Evolutionary conservation across 2,888 invertebrate species (phyloP).

Genomic region (Eupithecia dodoneata): DNA sequence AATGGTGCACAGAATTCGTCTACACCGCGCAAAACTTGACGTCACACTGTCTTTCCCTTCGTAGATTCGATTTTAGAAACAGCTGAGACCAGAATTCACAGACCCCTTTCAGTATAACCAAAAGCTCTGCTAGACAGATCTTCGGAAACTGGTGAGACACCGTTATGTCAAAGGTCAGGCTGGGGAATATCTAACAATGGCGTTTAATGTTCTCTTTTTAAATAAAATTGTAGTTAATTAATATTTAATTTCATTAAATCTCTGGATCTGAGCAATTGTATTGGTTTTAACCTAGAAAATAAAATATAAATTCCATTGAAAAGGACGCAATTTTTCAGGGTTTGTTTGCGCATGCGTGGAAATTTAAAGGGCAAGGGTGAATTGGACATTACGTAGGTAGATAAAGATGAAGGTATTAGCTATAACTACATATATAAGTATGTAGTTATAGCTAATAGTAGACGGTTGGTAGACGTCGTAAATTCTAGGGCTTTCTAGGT

Average conservation of each 20-base stretch:
- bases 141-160: background rate
- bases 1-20: background rate
- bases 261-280: background rate
- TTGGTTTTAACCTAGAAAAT: background rate
- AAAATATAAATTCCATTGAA: background rate
- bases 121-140: background rate
- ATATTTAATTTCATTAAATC: background rate
- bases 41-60: conserved; percentile 14
- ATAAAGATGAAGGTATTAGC: background rate
- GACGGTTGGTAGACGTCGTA: conserved; percentile 2
- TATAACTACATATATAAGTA: no score
- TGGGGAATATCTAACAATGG: background rate
- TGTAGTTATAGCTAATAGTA: background rate
- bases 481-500: background rate
- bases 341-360: conserved; percentile 4
- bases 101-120: background rate
- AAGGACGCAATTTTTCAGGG: conserved; percentile 2
- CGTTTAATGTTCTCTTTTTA: background rate
- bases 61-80: conserved; percentile 12
- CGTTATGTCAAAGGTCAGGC: conserved; percentile 6
- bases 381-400: background rate
- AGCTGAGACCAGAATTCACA: conserved; percentile 9
- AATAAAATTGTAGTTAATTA: background rate
- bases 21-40: background rate
- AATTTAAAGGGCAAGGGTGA: conserved; percentile 13